Evolutionary conservation across 2,113 vertebrate species (phyloP), one percentile per base, ranked within the genome.

Genomic region (Cryptotis parvus): DNA sequence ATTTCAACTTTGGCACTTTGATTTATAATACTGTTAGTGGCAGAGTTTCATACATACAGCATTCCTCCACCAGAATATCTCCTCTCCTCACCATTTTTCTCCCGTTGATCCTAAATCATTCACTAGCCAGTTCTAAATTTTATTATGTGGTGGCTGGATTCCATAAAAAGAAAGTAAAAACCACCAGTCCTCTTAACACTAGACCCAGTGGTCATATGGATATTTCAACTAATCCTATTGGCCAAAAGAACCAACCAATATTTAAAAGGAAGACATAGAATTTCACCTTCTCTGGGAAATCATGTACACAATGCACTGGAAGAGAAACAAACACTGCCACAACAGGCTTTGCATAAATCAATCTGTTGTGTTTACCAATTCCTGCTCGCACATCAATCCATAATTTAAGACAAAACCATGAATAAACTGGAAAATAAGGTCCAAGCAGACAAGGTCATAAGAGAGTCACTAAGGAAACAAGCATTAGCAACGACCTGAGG

Each of bases 291-390:
- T 37, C 20, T 10, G 15, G 20, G 22, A 78, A 68, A 5, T 18
- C 18, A 10, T 29, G 39, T 27, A 27, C n/a, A 27, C 1, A n/a
- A 0, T n/a, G 1, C 9, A 4, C 22, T 37, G 29, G 5, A 8
- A 78, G 1, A 10, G n/a, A 35, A 83, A 6, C 29, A 35, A 83
- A 6, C 29, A 26, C 14, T 4, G 2, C 3, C 4, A 0, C 27
- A 35, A 0, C 29, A 16, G 49, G 69, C 9, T 31, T 68, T 65
- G 33, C 6, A 15, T 1, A 49, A 49, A 15, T 15, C 69, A 7
- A 4, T 55, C 49, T 52, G 1, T 63, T 45, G 52, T 20, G 31
- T 22, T 69, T 58, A 69, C 63, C 12, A 68, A 27, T 29, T 70
- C 41, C 41, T 63, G 49, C 81, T 66, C 70, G 45, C 2, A 24